Base-by-base conservation (phyloP, 2,113 vertebrate species). In the Prionailurus viverrinus region DNA sequence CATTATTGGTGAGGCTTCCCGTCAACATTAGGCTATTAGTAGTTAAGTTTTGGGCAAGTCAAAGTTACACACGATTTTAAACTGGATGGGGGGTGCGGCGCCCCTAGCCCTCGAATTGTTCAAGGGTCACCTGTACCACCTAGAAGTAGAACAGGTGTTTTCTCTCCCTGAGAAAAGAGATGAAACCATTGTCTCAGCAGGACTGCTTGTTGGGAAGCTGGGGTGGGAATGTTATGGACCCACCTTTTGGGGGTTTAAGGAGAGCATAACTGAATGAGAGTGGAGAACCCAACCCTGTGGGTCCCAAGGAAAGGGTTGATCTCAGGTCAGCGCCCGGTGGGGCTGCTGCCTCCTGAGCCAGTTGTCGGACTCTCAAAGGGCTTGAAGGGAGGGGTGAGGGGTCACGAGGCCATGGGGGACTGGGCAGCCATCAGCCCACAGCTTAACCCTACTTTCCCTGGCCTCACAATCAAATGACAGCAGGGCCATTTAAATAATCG, bases 361-460 rank as follows among this genome's bases (percentile, higher is more conserved):
- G 61, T 65, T 80, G n/a, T 93, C 23, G 11, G 58, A 21, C 51
- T 71, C 68, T 95, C 94, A 23, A 13, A 89, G 39, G 58, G n/a
- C 27, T 1, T 0, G 11, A 39, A 55, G 3, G 6, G 16, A 23
- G 63, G 74, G 33, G 48, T 18, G 14, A 31, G 39, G 39, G 10
- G 45, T 23, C 61, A 31, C 6, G 29, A n/a, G 39, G 39, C 18
- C 53, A 2, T 12, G 3, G 41, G 15, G 8, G 5, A 5, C 14
- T 23, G 53, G 41, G 55, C 6, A 13, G 78, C 78, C 19, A 0
- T 51, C 21, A 19, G 29, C n/a, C 27, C 5, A 21, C 5, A 19
- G 27, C 63, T 41, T 14, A 36, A 36, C 29, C 53, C 36, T 55
- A 1, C 29, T 41, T 55, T n/a, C 36, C 23, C 13, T 58, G n/a